Base-by-base conservation (phyloP, 2,113 vertebrate genomes). In the Zosterops pallidus region DNA sequence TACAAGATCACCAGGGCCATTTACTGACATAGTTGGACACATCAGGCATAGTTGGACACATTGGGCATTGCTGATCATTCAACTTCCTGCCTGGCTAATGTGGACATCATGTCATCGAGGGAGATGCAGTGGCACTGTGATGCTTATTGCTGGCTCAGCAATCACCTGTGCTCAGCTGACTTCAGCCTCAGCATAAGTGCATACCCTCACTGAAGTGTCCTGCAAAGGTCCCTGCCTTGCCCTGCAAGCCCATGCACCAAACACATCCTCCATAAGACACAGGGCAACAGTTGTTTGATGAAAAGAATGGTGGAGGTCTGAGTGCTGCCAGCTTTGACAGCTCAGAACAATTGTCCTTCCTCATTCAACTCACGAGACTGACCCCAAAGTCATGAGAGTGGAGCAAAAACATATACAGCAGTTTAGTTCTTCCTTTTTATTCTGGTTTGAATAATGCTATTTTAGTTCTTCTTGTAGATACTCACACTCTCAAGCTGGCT, bases 181-280 rank as follows among this genome's bases (percentile, higher is more conserved):
- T 64, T 83, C 55, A 86, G 29, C 24, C 11, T 71, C 37, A 80
- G 44, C 31, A 8, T 11, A 80, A 72, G 2, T 39, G 3, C 42
- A 22, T 14, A 14, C 72, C 41, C 57, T 62, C 52, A 11, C 23
- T 18, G 52, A 33, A 79, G 56, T 0, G 0, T 47, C 47, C 65
- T 67, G 47, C 2, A 1, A 59, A 83, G 39, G 35, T 46, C 12
- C 24, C 33, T 57, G 22, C 4, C 0, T 41, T 68, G 63, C 35
- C 24, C 57, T 69, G 49, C 0, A 0, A 90, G 35, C 26, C 18
- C 6, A 0, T 14, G 39, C 53, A 42, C 52, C 35, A 75, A 29
- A 29, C 20, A 31, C 37, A 49, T 41, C 37, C 18, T 37, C 62
- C 22, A 3, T 12, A 33, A 60, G 53, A 72, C 21, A 50, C 1